These are phyloP conservation scores for Odontothrips loti DNA, from an alignment of 2,888 invertebrate species.

Conservation along the genomic window DNA sequence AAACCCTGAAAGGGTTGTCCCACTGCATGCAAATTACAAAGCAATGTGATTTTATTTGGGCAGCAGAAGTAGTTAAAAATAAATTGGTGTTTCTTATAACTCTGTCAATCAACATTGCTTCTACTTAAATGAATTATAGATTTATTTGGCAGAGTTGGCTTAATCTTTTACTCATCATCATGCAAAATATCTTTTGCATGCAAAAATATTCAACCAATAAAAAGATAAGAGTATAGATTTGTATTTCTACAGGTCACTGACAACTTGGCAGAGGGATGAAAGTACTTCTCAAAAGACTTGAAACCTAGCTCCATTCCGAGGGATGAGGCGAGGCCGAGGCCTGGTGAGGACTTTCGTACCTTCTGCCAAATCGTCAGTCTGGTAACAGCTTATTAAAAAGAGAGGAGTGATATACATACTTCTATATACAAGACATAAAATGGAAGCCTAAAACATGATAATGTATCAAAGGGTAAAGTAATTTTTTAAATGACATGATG, in stretches of 20 bases:
- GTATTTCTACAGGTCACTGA: background rate
- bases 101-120: no score
- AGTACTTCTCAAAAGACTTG: no score
- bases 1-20: no score
- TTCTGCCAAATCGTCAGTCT: no score
- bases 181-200: background rate
- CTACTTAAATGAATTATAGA: no score
- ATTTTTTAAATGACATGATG: background rate
- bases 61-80: background rate
- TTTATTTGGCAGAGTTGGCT: no score
- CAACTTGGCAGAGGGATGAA: no score
- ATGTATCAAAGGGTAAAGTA: background rate
- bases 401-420: background rate
- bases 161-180: background rate
- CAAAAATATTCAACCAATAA: background rate
- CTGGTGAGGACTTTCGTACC: no score
- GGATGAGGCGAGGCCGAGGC: no score
- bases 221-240: background rate
- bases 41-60: background rate
- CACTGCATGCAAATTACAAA: no score
- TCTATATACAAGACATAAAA: background rate
- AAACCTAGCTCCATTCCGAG: no score
- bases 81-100: background rate
- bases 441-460: background rate
- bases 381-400: background rate